Evolutionary conservation across 2,797 vertebrate species (phyloP), one percentile per base, ranked within the genome.

Genomic region (Poliocrania exsul): DNA sequence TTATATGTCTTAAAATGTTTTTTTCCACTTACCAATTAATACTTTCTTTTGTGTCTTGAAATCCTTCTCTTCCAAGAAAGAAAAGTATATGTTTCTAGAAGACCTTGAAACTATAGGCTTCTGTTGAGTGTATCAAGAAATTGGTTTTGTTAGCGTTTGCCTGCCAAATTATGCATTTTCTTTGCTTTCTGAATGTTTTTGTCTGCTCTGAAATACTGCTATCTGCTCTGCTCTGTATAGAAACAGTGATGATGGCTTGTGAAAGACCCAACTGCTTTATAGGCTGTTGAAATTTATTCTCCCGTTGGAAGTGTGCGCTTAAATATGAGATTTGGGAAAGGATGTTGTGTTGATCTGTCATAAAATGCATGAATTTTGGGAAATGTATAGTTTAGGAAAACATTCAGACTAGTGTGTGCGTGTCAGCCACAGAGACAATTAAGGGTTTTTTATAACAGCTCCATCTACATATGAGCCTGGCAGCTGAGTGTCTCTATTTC

Each of bases 101-200:
- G 35, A 60, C 51, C 16, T 40, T 92, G 80, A 90, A 83, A 83
- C 33, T 26, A 5, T 24, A 46, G 6, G 16, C 83, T 20, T 15
- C 29, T 53, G 1, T 42, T 60, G 61, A 37, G 11, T 23, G 4
- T 62, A 72, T 67, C 29, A 78, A 50, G 66, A 75, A 49, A 53
- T 86, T 47, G 73, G 21, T 50, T 62, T 80, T 85, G 17, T 44
- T 91, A 80, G 35, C 60, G 10, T 91, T 91, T 84, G 31, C 35
- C 38, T 87, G 26, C 38, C 62, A 37, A 85, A 94, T 82, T 74
- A 86, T 7, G 29, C 25, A n/a, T 74, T 79, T 90, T 74, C 31
- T 74, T 91, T 44, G n/a, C 23, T 80, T 96, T 94, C 60, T 82
- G 44, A 13, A 6, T 89, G 16, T 23, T 93, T 96, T 67, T 77